A percentile compares a stretch with the other conserved stretches of the same genome.
phyloP scores from a whole-genome alignment of 2,797 vertebrate species.

The Lutjanus argentimaculatus region DNA sequence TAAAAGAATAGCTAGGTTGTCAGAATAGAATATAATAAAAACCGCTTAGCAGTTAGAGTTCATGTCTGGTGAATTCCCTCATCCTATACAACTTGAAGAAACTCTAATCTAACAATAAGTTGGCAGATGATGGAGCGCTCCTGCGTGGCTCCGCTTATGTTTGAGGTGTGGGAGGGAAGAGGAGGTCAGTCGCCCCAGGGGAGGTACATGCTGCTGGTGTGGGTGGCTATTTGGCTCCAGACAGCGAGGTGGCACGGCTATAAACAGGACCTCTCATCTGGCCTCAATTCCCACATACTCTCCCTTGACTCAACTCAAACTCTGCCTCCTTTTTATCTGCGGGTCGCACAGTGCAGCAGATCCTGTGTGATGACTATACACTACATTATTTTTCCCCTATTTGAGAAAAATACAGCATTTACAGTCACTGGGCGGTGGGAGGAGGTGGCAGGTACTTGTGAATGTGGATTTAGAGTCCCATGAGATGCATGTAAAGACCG shows the following conservation, averaged over 20 bases:
- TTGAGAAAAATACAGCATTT: constrained; percentile 32
- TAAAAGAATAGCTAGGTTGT: background rate
- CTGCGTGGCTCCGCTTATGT: constrained; percentile 35
- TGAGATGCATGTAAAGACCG: constrained; percentile 27
- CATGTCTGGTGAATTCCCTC: constrained; percentile 4
- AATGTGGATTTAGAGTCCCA: constrained; percentile 43
- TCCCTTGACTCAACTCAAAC: constrained; percentile 50
- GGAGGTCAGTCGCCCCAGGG: constrained; percentile 51
- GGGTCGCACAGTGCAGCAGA: constrained; percentile 46
- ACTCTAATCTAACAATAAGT: constrained; percentile 23
- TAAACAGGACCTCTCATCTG: constrained; percentile 75
- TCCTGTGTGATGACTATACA: constrained; percentile 53
- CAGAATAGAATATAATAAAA: background rate
- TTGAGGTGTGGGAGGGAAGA: constrained; percentile 57
- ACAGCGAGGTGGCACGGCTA: constrained; percentile 67
- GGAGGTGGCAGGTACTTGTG: constrained; percentile 29
- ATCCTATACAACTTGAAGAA: constrained; percentile 11
- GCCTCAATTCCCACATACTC: constrained; percentile 67
- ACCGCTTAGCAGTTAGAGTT: background rate
- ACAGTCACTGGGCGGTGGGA: constrained; percentile 7
- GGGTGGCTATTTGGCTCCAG: constrained; percentile 70
- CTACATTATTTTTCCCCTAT: constrained; percentile 10
- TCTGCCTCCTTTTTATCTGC: constrained; percentile 55
- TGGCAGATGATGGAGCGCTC: constrained; percentile 28
- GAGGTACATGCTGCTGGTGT: constrained; percentile 47